phyloP scores from a whole-genome alignment of 2,113 vertebrate species.

The Melanotaenia duboulayi region DNA sequence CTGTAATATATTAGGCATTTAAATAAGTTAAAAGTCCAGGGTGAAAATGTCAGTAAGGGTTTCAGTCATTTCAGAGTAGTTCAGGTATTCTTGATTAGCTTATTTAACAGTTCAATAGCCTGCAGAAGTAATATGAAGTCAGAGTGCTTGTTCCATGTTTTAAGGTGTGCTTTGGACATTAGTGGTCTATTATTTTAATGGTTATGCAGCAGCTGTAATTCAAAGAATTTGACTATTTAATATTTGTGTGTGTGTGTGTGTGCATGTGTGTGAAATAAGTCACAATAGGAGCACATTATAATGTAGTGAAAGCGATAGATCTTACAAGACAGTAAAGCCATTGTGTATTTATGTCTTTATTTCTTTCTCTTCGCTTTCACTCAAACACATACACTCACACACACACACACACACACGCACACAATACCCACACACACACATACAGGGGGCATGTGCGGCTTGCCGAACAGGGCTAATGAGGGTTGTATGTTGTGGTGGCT shows the following conservation, averaged over 20 bases:
- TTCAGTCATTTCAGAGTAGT: slow-evolving; percentile 54
- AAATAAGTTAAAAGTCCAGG: slow-evolving; percentile 67
- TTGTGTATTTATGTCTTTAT: neutral
- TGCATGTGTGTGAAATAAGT: neutral
- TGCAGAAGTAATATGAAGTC: slow-evolving; percentile 15
- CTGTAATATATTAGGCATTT: slow-evolving; percentile 67
- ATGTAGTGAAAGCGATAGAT: neutral
- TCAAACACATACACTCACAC: slow-evolving; percentile 26
- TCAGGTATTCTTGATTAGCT: slow-evolving; percentile 45
- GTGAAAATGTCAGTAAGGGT: slow-evolving; percentile 61
- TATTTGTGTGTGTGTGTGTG: neutral
- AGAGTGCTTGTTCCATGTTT: neutral
- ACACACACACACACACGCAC: slow-evolving; percentile 37
- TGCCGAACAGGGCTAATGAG: slow-evolving; percentile 95
- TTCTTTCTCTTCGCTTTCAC: slow-evolving; percentile 29
- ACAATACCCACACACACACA: slow-evolving; percentile 20
- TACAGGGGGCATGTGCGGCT: slow-evolving; percentile 52
- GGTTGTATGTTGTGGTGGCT: slow-evolving; percentile 94
- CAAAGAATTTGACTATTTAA: neutral
- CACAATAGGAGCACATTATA: neutral
- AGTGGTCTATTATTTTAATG: neutral
- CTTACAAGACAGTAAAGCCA: neutral
- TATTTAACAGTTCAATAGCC: slow-evolving; percentile 39
- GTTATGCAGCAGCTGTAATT: neutral
- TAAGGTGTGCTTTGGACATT: neutral